phyloP scores from a whole-genome alignment of 37 sponge, comb jelly and placozoan genomes.

The Ianthella basta region DNA sequence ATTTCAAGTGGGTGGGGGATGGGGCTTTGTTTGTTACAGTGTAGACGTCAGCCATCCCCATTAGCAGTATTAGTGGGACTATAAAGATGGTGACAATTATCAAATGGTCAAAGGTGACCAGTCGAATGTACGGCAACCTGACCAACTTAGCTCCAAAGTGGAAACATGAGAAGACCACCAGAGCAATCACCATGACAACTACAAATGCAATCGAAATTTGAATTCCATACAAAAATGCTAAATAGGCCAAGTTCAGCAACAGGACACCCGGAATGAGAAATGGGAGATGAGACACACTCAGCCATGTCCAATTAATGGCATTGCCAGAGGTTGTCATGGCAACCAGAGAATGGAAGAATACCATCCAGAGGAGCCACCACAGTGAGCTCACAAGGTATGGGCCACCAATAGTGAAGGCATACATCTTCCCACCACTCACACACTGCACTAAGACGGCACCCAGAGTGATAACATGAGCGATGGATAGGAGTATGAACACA shows the following conservation, averaged over 20 bases:
- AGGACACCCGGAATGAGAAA: neutral
- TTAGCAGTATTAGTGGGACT: neutral
- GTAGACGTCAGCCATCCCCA: neutral
- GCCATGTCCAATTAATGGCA: neutral
- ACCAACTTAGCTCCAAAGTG: neutral
- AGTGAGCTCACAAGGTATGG: neutral
- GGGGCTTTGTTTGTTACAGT: neutral
- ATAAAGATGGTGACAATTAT: neutral
- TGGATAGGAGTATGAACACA: neutral
- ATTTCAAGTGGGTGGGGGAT: neutral
- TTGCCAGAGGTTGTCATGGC: neutral
- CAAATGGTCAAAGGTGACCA: constrained; percentile 9
- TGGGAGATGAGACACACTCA: constrained; percentile 3
- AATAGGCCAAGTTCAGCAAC: neutral
- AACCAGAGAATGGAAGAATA: neutral
- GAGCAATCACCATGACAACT: neutral
- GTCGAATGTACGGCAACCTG: neutral
- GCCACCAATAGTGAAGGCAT: neutral
- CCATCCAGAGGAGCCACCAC: constrained; percentile 33
- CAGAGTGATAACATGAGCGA: neutral
- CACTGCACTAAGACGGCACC: neutral
- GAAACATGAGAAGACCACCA: neutral
- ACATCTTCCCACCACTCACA: constrained; percentile 11
- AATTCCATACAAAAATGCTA: neutral
- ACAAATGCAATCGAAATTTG: neutral